phyloP scores from a whole-genome alignment of 2,888 invertebrate genomes.

The Lasioglossum villosulum region DNA sequence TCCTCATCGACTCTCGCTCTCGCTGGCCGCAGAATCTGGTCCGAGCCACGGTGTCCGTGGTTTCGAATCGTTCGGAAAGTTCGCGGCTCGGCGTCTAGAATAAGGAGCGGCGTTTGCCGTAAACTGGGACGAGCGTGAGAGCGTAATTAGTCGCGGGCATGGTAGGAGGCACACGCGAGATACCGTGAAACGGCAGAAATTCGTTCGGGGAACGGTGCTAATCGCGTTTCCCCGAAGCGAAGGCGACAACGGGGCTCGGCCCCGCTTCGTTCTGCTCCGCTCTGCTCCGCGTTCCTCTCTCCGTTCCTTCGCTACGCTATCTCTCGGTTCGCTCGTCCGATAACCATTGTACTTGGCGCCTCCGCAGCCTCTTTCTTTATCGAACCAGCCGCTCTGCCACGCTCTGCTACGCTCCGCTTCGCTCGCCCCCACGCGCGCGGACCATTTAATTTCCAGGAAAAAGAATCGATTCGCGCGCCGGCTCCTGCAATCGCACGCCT shows the following conservation, averaged over 20 bases:
- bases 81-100: not conserved
- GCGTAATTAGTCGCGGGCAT: conserved; percentile 13
- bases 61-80: conserved; percentile 13
- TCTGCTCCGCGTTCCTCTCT: too few species aligned
- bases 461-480: conserved; percentile 54
- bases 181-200: conserved; percentile 23
- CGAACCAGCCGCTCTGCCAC: not conserved
- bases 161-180: conserved; percentile 12
- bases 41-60: not conserved
- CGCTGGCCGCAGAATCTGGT: too few species aligned
- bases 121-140: conserved; percentile 32
- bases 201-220: conserved; percentile 54
- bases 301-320: conserved; percentile 1
- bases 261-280: not conserved
- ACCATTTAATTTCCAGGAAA: conserved; percentile 60
- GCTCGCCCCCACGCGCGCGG: not conserved
- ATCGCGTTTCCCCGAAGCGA: conserved; percentile 63
- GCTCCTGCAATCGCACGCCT: conserved; percentile 46
- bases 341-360: conserved; percentile 30
- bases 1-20: not conserved
- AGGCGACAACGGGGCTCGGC: conserved; percentile 3
- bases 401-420: not conserved
- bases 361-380: conserved; percentile 11
- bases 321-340: conserved; percentile 26
- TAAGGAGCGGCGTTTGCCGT: conserved; percentile 6